Evolutionary conservation across 2,888 invertebrate genomes (phyloP), one percentile per base, ranked within the genome.

Genomic region (Tribolium freemani): DNA sequence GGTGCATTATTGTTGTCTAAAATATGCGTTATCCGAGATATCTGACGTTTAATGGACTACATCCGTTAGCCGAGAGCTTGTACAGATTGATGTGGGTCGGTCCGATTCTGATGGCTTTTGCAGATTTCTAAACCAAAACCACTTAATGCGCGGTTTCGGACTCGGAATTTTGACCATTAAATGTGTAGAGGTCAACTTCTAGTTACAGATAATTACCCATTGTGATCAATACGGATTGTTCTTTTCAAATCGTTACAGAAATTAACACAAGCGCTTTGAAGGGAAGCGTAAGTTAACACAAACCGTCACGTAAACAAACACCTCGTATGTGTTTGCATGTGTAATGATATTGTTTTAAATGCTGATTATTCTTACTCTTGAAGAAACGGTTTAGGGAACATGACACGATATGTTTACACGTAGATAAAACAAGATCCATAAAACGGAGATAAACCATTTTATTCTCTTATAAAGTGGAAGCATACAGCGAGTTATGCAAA

Each of bases 71-170:
- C 56, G 64, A 61, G 64, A 48, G 67, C 57, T 67, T 72, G 63
- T 60, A 48, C 10, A 56, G 74, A 76, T 76, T 76, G 75, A 76
- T 76, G 75, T 72, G 74, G 75, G 75, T 74, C 72, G 72, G 73
- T 69, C 69, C 60, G 58, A 58, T 72, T 72, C 64, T 76, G 72
- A 76, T 76, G 74, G 75, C 72, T 76, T 76, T 74, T 71, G 68
- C 75, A 76, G 74, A 74, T 76, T 76, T 72, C 74, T 72, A 45
- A 71, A 70, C 74, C 72, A 68, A 72, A 74, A 74, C 72, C 72
- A 61, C 72, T 72, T 64, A 72, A 72, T 69, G 58, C 48, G 58
- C 50, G 69, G 69, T 57, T 38, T 58, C 50, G 51, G 38, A 53
- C 58, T 48, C 11, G 45, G 67, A 66, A 60, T 71, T 67, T 60